Evolutionary conservation across 2,113 vertebrate genomes (phyloP), one percentile per base, ranked within the genome.

Genomic region (Hemiscyllium ocellatum): DNA sequence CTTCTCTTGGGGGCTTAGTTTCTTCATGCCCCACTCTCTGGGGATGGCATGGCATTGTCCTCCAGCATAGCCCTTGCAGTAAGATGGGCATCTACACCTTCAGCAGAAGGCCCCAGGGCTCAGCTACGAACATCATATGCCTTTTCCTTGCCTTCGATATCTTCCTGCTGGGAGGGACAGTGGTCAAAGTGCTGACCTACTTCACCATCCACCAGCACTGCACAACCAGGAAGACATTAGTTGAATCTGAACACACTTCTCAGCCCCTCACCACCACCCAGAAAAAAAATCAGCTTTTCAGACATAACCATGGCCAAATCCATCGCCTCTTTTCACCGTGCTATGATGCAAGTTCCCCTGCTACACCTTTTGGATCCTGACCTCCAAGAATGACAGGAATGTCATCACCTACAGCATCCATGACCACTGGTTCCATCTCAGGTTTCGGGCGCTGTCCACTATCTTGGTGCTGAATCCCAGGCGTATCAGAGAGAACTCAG

Each of bases 251-350:
- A 5, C 98, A 97, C 2, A 97, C 97, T 0, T 98, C 98, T 29
- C 72, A 76, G 29, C 72, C 8, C 72, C 8, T 5, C 72, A 12
- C 8, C 72, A 2, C 2, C 26, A 29, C 72, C 72, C 72, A 76
- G 8, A 29, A 6, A 47, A 10, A 95, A 96, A 95, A 97, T 97
- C 10, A 97, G 86, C 94, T 98, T 98, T 96, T 98, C 98, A 0
- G 98, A 98, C 96, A 98, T 98, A 50, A 98, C 98, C 94, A 98
- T 98, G 2, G 98, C 98, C 4, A 98, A 97, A 95, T 98, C 97
- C 0, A 98, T 98, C 2, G 98, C 42, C 42, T 47, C 42, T 47
- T 47, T 47, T 47, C 42, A 47, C 42, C 1, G 42, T 47, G 42
- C 42, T 47, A 47, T 98, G 98, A 97, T 98, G 98, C 96, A 97